Evolutionary conservation across 2,113 vertebrate species (phyloP).

Genomic region (Cettia cetti): DNA sequence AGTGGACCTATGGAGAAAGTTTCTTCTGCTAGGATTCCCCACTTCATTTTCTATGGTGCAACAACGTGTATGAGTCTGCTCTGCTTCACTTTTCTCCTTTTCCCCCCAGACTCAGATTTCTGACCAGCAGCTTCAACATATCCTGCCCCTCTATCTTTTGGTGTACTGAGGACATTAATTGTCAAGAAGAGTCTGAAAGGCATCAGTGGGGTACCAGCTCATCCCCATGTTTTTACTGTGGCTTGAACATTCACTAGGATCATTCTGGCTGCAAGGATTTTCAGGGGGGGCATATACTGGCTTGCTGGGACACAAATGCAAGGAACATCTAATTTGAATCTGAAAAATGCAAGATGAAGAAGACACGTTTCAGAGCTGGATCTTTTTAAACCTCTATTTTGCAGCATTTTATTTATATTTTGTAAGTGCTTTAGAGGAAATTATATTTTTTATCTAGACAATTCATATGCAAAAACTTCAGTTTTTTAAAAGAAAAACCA

Average conservation of each 20-base stretch:
- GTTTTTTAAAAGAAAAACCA: background rate
- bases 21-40: background rate
- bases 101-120: background rate
- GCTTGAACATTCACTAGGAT: background rate
- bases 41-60: background rate
- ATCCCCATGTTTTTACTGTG: background rate
- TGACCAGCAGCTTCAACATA: background rate
- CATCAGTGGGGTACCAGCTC: background rate
- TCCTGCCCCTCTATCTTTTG: background rate
- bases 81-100: background rate
- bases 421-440: background rate
- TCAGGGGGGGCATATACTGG: background rate
- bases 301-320: background rate
- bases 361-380: background rate
- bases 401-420: background rate
- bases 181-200: background rate
- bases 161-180: background rate
- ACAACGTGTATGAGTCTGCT: fast-evolving
- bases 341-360: background rate
- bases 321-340: background rate
- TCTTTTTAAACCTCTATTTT: background rate
- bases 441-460: background rate
- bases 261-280: background rate
- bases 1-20: background rate
- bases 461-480: background rate